Evolutionary conservation across 2,888 invertebrate genomes (phyloP).

Genomic region (Pinctada fucata): DNA sequence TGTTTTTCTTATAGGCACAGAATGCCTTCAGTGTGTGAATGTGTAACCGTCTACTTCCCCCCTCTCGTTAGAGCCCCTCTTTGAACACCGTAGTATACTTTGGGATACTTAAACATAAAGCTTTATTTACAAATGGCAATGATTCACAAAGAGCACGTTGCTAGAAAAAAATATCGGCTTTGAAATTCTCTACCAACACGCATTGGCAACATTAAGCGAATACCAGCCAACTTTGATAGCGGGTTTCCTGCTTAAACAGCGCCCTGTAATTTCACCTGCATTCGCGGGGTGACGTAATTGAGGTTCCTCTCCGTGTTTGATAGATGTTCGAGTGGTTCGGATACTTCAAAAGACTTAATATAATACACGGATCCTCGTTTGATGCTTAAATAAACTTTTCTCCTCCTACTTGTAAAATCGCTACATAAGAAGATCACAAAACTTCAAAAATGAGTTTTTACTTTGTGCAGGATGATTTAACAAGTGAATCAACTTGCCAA

Average conservation of each 20-base stretch:
- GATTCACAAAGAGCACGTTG: slow-evolving; percentile 1
- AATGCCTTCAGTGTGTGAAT: not conserved
- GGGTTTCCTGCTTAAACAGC: not conserved
- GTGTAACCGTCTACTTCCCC: not conserved
- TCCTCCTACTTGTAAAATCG: not conserved
- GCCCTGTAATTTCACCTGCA: not conserved
- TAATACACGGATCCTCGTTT: not conserved
- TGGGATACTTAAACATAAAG: not conserved
- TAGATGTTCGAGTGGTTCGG: not conserved
- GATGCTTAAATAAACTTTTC: slow-evolving; percentile 1
- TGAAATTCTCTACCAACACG: not conserved
- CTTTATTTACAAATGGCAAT: not conserved
- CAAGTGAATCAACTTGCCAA: not conserved
- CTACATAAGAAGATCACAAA: not conserved
- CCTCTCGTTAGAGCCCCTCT: not conserved
- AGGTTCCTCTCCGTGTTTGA: not conserved
- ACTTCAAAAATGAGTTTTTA: not conserved
- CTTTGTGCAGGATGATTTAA: not conserved
- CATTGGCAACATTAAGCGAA: not conserved
- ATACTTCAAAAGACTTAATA: not conserved
- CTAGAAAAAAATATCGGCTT: not conserved
- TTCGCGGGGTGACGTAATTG: not conserved
- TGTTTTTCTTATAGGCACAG: no score
- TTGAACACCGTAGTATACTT: not conserved
- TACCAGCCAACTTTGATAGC: slow-evolving; percentile 2